Evolutionary conservation across 2,888 invertebrate species (phyloP), one percentile per base, ranked within the genome.

Genomic region (Diadromus collaris): DNA sequence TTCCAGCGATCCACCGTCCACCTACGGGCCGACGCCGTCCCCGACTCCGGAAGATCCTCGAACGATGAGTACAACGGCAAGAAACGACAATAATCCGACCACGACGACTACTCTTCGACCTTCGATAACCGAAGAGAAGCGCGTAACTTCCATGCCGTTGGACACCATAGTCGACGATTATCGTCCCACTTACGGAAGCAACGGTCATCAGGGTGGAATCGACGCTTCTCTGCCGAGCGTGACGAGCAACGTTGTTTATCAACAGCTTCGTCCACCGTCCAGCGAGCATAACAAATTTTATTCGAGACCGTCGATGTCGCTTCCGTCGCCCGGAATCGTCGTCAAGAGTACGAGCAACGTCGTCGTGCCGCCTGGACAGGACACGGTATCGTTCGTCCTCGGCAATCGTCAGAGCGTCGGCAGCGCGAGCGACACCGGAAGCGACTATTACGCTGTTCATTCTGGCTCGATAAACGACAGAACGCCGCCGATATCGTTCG

Each of bases 331-430:
- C 16, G 78, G 75, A 6, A 68, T 80, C 6, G 77, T 81, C 46
- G 87, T 89, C 16, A 93, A 94, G 6, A 93, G 93, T 82, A 93
- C 93, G n/a, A 94, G 93, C 81, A 94, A 93, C 78, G 92, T 94
- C 34, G 92, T 93, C 38, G 93, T 94, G 60, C 93, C 94, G 0
- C 94, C 93, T 0, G 93, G 93, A 68, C 94, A 94, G 86, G 93
- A 94, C 76, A 94, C 93, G 0, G 94, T 94, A 0, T 93, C 94
- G 0, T 94, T 94, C 85, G 93, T 94, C 0, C 91, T 94, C 1
- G 94, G 94, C 5, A 93, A 94, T 83, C 93, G 93, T 74, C 94
- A 94, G 84, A 93, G 93, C 75, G 93, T 79, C 70, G 73, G 76
- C 27, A 58, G 69, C 71, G 63, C 44, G n/a, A 51, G 38, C 32